phyloP scores from a whole-genome alignment of 2,113 vertebrate species.

The Arothron firmamentum region DNA sequence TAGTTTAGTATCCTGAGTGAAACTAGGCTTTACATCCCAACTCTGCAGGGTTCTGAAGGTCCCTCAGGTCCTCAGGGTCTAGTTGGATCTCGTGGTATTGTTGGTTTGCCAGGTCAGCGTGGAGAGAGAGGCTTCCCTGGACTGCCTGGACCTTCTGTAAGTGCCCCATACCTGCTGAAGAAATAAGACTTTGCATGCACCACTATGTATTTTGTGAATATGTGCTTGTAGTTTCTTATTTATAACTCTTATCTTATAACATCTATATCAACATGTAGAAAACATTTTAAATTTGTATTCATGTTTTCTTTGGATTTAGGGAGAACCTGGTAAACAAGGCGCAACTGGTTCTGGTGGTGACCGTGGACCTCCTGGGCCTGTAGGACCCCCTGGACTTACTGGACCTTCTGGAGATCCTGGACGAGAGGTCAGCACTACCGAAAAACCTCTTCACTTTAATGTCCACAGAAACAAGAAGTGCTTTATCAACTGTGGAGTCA shows the following conservation, averaged over 20 bases:
- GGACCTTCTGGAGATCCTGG: slow-evolving; percentile 90
- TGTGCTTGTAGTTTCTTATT: neutral
- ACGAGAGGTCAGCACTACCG: slow-evolving; percentile 79
- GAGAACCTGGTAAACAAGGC: slow-evolving; percentile 97
- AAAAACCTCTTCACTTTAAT: neutral
- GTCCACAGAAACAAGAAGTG: neutral
- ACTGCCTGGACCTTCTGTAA: slow-evolving; percentile 91
- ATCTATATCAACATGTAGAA: too few relatives aligned
- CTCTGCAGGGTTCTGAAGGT: slow-evolving; percentile 82
- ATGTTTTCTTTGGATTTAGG: slow-evolving; percentile 69
- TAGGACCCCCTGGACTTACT: slow-evolving; percentile 90
- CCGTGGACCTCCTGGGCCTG: slow-evolving; percentile 90
- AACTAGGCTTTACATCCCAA: slow-evolving; percentile 11
- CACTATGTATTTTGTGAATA: neutral
- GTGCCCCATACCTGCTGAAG: slow-evolving; percentile 36
- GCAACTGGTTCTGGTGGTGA: slow-evolving; percentile 82
- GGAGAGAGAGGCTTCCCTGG: slow-evolving; percentile 96
- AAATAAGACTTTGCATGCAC: neutral
- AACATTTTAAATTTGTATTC: neutral
- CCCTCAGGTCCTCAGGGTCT: slow-evolving; percentile 88
- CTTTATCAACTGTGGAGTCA: neutral
- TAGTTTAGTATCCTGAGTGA: neutral
- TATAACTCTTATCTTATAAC: neutral
- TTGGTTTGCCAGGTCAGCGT: slow-evolving; percentile 93
- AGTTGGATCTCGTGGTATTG: slow-evolving; percentile 90